Conservation (phyloP, 2,113 vertebrate species). For the Otocyon megalotis region DNA sequence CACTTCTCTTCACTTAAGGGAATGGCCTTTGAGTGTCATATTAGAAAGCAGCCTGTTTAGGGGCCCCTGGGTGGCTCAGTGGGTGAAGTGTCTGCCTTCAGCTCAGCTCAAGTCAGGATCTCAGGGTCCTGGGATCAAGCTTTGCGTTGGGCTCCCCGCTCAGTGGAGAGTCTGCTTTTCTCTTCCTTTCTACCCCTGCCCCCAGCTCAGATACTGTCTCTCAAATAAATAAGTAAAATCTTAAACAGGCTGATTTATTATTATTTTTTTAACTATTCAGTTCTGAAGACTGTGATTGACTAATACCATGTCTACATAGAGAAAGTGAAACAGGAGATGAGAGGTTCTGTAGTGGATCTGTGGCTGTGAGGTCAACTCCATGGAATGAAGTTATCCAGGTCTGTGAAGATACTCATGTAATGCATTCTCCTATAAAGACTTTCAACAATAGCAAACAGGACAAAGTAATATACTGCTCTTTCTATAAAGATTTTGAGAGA, state of each 20-base stretch:
- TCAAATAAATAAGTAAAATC: not conserved
- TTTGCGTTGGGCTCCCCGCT: not conserved
- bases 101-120: not conserved
- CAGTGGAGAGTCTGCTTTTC: not conserved
- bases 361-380: not conserved
- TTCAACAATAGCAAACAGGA: not conserved
- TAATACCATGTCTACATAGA: not conserved
- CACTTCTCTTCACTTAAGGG: not conserved
- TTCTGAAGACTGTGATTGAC: not conserved
- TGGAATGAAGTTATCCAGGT: not conserved
- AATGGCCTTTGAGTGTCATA: not conserved
- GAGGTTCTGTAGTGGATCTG: not conserved
- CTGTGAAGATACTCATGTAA: not conserved
- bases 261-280: not conserved
- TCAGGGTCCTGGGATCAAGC: not conserved
- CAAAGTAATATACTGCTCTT: not conserved
- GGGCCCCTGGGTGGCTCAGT: not conserved
- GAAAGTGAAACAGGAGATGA: not conserved
- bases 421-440: not conserved
- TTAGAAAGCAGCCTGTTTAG: not conserved
- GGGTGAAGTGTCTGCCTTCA: not conserved
- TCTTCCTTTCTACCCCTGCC: not conserved
- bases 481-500: too few species aligned
- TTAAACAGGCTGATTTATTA: not conserved
- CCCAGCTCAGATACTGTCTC: not conserved